Conservation (phyloP, 2,888 invertebrate species). For the Drosophila limbata region DNA sequence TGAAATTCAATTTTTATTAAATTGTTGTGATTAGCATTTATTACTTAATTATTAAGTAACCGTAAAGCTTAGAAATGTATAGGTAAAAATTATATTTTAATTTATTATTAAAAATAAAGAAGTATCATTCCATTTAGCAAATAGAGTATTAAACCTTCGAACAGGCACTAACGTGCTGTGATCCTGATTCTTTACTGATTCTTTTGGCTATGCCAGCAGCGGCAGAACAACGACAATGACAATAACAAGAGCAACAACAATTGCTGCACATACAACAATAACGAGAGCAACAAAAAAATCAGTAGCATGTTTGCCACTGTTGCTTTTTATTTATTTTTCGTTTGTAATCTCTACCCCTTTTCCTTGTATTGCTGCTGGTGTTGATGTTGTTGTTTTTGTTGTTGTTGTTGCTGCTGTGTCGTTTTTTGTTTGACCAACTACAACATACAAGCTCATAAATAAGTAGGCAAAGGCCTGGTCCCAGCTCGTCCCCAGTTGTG, state of each 20-base stretch:
- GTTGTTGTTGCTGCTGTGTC: conserved; percentile 32
- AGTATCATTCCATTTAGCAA: background rate
- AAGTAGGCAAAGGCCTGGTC: conserved; percentile 72
- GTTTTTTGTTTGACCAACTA: conserved; percentile 73
- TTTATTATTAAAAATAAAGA: too few species aligned
- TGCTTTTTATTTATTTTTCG: conserved; percentile 72
- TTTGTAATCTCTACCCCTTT: conserved; percentile 77
- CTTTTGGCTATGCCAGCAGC: conserved; percentile 38
- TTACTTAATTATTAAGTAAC: too few species aligned
- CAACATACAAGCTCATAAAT: conserved; percentile 77
- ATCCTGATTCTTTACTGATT: conserved; percentile 20
- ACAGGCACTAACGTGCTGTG: background rate
- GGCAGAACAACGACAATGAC: conserved; percentile 13
- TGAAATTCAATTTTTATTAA: too few species aligned
- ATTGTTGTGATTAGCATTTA: too few species aligned
- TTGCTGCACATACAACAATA: conserved; percentile 31
- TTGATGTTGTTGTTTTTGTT: conserved; percentile 29
- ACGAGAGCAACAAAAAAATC: conserved; percentile 50
- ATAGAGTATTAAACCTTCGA: conserved; percentile 33
- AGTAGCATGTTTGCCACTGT: conserved; percentile 65
- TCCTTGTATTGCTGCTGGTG: conserved; percentile 35
- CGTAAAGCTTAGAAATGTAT: too few species aligned
- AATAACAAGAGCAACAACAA: conserved; percentile 25
- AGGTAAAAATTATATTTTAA: too few species aligned
- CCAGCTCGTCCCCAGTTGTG: conserved; percentile 19